phyloP scores from a whole-genome alignment of 2,797 vertebrate species.

The Urophycis tenuis region DNA sequence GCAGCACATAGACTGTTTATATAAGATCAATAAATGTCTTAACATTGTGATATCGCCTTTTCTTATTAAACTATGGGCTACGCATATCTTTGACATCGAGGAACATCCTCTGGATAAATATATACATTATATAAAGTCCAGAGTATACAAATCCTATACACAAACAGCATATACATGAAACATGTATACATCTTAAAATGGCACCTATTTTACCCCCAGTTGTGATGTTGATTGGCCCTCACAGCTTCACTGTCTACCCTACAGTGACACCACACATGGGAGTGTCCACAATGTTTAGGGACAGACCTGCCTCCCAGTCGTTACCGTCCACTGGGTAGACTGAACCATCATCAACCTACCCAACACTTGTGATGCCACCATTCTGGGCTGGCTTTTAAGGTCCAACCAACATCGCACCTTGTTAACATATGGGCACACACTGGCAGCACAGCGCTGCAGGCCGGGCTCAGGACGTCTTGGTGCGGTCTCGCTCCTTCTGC shows the following conservation, averaged over 20 bases:
- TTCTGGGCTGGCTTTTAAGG: neutral
- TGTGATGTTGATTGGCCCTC: no score
- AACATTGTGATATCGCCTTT: slow-evolving; percentile 40
- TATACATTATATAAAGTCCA: neutral
- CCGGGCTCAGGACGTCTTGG: slow-evolving; percentile 58
- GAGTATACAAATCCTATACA: neutral
- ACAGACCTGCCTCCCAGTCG: neutral
- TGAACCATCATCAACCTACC: neutral
- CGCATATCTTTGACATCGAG: neutral
- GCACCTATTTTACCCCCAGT: no score
- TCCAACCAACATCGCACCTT: neutral
- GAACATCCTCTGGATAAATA: neutral
- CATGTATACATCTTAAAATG: neutral
- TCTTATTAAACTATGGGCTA: neutral
- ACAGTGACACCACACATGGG: no score
- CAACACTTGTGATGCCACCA: neutral
- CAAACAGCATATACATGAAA: neutral
- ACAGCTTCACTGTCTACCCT: no score
- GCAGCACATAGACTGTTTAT: slow-evolving; percentile 40
- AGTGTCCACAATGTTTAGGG: no score
- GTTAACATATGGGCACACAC: neutral
- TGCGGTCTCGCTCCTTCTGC: slow-evolving; percentile 58
- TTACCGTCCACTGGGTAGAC: neutral
- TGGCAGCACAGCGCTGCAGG: neutral
- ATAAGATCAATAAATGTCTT: slow-evolving; percentile 63